Evolutionary conservation across 2,113 vertebrate species (phyloP).

Genomic region (Protobothrops mucrosquamatus): DNA sequence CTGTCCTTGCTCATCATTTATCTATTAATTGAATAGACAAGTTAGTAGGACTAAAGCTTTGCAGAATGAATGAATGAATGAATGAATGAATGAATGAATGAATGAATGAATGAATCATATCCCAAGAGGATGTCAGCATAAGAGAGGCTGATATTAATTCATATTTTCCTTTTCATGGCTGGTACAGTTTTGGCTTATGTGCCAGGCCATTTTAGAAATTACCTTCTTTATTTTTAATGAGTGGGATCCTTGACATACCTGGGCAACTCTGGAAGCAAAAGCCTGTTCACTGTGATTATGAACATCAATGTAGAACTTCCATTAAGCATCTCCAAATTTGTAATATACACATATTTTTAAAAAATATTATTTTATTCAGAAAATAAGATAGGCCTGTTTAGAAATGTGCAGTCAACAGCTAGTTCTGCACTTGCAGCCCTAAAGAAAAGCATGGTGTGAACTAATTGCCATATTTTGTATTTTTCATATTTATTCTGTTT

Average conservation of each 20-base stretch:
- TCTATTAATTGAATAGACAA: constrained; percentile 13
- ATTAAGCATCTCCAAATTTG: constrained; percentile 6
- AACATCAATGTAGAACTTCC: neutral
- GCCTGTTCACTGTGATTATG: neutral
- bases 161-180: neutral
- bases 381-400: neutral
- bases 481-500: neutral
- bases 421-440: neutral
- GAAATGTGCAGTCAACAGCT: neutral
- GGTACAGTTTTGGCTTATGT: neutral
- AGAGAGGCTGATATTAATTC: neutral
- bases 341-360: neutral
- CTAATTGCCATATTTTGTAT: neutral
- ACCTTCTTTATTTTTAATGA: constrained; percentile 29
- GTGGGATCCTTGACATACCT: neutral
- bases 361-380: neutral
- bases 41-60: neutral
- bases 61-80: constrained; percentile 15
- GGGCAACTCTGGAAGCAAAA: constrained; percentile 7
- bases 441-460: neutral
- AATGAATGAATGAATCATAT: constrained; percentile 19
- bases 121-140: constrained; percentile 5
- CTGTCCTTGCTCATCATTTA: neutral
- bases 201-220: neutral
- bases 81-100: constrained; percentile 25